Conservation (phyloP, 2,888 invertebrate genomes). For the Eilema caniola region DNA sequence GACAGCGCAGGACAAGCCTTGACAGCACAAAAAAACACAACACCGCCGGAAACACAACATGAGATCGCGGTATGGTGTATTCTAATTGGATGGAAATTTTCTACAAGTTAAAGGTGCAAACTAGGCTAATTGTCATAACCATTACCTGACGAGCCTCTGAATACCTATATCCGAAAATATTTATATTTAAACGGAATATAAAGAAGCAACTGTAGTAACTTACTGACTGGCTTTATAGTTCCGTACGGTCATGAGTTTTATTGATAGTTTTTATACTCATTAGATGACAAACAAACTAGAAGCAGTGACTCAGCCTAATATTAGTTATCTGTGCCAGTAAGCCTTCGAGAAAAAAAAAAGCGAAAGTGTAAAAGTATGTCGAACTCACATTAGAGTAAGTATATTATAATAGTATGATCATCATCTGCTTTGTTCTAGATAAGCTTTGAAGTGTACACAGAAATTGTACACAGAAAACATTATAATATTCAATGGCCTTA, state of each 20-base stretch:
- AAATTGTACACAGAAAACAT: not conserved
- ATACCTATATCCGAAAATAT: no score
- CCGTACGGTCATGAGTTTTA: not conserved
- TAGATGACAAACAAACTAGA: not conserved
- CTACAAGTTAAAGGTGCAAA: no score
- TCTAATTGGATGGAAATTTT: no score
- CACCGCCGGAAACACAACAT: no score
- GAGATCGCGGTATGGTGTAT: no score
- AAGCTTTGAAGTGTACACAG: not conserved
- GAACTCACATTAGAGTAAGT: not conserved
- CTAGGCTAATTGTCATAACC: no score
- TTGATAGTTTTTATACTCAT: slow-evolving; percentile 2
- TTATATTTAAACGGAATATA: no score
- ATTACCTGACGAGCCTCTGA: no score
- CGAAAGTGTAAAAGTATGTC: slow-evolving; percentile 12
- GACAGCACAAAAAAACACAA: no score
- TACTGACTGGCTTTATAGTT: not conserved
- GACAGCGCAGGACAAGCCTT: no score
- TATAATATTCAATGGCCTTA: not conserved
- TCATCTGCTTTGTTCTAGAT: not conserved
- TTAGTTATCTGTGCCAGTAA: not conserved
- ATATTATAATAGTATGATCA: not conserved
- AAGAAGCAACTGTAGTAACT: not conserved
- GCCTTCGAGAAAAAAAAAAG: not conserved
- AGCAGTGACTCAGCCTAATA: not conserved